Evolutionary conservation across 1,140 invertebrate genomes (phyloP), one percentile per base, ranked within the genome.

Genomic region (Brachionus rotundiformis): DNA sequence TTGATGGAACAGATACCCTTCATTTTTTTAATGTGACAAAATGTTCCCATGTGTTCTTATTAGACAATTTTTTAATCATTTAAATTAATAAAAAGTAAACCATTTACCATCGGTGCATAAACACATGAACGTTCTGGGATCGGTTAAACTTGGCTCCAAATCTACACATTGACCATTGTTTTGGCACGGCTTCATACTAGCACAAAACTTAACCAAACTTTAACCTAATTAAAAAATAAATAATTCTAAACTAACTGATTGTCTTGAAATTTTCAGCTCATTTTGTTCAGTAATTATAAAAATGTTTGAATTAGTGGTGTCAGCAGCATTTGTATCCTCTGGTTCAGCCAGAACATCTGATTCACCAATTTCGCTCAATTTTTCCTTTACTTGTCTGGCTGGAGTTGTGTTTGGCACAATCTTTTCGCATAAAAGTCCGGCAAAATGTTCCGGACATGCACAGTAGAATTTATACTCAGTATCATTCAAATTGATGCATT

Each of bases 141-240:
- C 68, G 54, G 54, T 23, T 25, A 25, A 3, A 3, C 23, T 39
- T 27, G 44, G 59, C 41, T 63, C 47, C 19, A 59, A 59, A 19
- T 79, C 76, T 6, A 79, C 33, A 63, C 76, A 79, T 79, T 63
- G 47, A 36, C 25, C 76, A 41, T 79, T 79, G 33, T 79, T 79
- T 25, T 41, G 23, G 27, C 76, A 79, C 10, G 76, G 76, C 31
- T 33, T 79, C 29, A 79, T 23, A 31, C 25, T n/a, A 41, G 25
- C 44, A 63, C 76, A 79, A 29, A 79, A 23, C 76, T 79, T 8
- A n/a, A n/a, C n/a, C n/a, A n/a, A n/a, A n/a, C n/a, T 6, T 23
- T n/a, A 36, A 31, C 16, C 39, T 63, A 16, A 41, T 13, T n/a
- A 41, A 41, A n/a, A 36, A 33, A 71, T 19, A 71, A 39, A 36